Evolutionary conservation across 2,113 vertebrate genomes (phyloP).

Genomic region (Procapra przewalskii): DNA sequence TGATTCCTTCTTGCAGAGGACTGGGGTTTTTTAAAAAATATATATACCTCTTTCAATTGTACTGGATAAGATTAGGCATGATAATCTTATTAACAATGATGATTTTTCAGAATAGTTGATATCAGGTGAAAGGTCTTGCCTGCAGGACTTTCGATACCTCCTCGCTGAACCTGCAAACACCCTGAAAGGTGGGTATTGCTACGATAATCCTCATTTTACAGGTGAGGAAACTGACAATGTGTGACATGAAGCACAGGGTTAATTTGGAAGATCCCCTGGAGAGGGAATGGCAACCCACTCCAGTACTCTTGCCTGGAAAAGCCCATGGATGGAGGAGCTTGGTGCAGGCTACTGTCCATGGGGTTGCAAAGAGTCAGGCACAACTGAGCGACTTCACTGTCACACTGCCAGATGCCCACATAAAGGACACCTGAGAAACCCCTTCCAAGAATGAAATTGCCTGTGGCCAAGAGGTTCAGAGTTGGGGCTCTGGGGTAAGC

Average conservation of each 20-base stretch:
- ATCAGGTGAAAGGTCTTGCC: background rate
- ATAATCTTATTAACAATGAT: background rate
- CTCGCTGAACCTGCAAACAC: background rate
- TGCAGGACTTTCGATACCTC: background rate
- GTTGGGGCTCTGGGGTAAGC: background rate
- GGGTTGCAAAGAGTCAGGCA: too few species aligned
- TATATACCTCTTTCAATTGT: background rate
- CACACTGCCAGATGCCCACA: background rate
- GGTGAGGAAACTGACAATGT: background rate
- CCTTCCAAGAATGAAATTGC: background rate
- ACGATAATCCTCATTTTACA: background rate
- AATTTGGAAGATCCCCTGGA: too few species aligned
- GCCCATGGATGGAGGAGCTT: too few species aligned
- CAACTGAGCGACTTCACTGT: too few species aligned
- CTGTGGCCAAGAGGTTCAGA: background rate
- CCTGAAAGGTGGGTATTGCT: background rate
- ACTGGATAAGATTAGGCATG: background rate
- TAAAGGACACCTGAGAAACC: background rate
- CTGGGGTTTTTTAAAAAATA: background rate
- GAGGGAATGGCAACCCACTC: too few species aligned
- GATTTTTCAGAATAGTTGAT: background rate
- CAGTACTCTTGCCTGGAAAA: too few species aligned
- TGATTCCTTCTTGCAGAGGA: background rate
- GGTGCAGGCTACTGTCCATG: too few species aligned
- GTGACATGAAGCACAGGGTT: background rate